Evolutionary conservation across 2,797 vertebrate species (phyloP).

Genomic region (Chrysocyon brachyurus): DNA sequence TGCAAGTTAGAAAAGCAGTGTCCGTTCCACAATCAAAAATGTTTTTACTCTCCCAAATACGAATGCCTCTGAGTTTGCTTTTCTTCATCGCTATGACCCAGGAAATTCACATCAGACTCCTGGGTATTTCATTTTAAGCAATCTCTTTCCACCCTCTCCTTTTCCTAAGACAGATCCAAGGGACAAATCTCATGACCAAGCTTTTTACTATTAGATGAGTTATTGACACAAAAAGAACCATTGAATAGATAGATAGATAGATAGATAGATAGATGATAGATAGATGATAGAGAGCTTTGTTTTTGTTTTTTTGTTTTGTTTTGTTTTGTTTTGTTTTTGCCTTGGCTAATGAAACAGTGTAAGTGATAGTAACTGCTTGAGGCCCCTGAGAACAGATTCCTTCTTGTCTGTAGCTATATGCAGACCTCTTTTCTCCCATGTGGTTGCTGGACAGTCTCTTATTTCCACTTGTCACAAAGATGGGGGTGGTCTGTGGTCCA

Average conservation of each 20-base stretch:
- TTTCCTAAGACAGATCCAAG: neutral
- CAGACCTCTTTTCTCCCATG: neutral
- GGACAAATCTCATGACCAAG: neutral
- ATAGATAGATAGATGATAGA: neutral
- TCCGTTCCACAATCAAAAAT: neutral
- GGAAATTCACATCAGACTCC: neutral
- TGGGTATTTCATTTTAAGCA: neutral
- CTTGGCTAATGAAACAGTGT: conserved; percentile 18
- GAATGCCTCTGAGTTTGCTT: neutral
- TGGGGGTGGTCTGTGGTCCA: neutral
- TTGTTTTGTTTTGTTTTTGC: neutral
- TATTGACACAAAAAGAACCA: neutral
- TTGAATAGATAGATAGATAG: neutral
- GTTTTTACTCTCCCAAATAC: neutral
- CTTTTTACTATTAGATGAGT: neutral
- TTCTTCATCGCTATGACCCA: neutral
- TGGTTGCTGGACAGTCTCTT: neutral
- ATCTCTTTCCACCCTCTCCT: neutral
- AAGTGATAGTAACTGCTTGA: neutral
- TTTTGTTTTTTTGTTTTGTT: neutral
- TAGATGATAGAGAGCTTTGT: neutral
- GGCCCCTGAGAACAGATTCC: neutral
- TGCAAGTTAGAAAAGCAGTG: neutral
- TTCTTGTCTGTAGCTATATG: neutral
- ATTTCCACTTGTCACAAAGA: neutral